phyloP scores from a whole-genome alignment of 2,888 invertebrate species.

The Dusona sp. region DNA sequence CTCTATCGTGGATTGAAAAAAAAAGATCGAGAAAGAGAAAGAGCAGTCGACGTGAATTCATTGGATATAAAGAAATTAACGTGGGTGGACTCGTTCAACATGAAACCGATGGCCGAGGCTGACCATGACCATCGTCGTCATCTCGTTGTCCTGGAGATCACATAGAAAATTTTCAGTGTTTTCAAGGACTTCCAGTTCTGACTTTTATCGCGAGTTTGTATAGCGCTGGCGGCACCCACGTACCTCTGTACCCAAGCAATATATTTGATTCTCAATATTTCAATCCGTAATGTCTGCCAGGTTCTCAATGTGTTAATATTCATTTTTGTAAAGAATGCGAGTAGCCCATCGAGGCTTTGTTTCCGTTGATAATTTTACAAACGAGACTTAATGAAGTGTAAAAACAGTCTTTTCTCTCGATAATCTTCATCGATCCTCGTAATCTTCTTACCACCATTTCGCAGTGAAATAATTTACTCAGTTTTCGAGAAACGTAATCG shows the following conservation, averaged over 20 bases:
- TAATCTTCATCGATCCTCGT: background rate
- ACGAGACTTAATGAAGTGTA: background rate
- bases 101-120: constrained; percentile 57
- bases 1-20: constrained; percentile 29
- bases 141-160: constrained; percentile 33
- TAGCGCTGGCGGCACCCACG: constrained; percentile 57
- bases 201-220: constrained; percentile 61
- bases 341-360: background rate
- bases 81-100: constrained; percentile 67
- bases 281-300: constrained; percentile 12
- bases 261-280: constrained; percentile 29
- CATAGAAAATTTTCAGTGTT: constrained; percentile 64
- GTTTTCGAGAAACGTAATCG: background rate
- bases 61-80: constrained; percentile 64
- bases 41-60: constrained; percentile 54
- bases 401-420: background rate
- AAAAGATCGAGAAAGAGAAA: constrained; percentile 33
- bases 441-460: background rate
- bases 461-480: background rate
- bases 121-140: constrained; percentile 65
- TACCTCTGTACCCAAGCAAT: constrained; percentile 26
- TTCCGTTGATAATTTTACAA: background rate
- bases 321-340: background rate
- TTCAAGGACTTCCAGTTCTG: constrained; percentile 64
- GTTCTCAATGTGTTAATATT: background rate